Conservation (phyloP, 2,797 vertebrate genomes). For the Vespertilio murinus region DNA sequence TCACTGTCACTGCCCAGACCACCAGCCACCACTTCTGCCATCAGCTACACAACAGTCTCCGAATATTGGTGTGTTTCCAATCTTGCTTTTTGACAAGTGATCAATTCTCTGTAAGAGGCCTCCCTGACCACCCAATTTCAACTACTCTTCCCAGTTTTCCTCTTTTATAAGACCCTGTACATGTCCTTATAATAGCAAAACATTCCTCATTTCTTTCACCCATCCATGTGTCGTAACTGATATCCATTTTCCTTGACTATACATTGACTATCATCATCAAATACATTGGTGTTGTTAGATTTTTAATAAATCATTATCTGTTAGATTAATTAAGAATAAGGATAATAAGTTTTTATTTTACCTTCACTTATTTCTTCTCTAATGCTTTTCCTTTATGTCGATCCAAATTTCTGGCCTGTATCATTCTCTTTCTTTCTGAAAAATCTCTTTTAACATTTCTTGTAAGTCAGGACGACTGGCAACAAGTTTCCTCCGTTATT, state of each 20-base stretch:
- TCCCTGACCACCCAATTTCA: neutral
- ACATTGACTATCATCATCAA: neutral
- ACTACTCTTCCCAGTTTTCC: neutral
- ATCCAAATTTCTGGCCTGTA: neutral
- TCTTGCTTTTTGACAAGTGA: neutral
- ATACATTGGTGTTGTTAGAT: neutral
- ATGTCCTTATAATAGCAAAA: neutral
- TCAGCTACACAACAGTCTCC: neutral
- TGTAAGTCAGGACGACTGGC: neutral
- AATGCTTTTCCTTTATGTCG: neutral
- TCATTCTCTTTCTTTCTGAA: neutral
- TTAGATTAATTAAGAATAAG: neutral
- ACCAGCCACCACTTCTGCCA: neutral
- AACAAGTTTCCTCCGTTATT: neutral
- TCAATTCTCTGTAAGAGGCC: neutral
- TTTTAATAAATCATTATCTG: neutral
- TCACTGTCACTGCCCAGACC: neutral
- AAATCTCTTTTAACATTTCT: neutral
- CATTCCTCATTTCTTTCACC: neutral
- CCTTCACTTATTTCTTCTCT: neutral
- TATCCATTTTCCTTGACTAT: neutral
- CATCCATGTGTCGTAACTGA: neutral
- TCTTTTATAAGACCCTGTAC: neutral
- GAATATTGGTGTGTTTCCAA: neutral
- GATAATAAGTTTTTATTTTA: neutral